Evolutionary conservation across 2,797 vertebrate species (phyloP).

Genomic region (Tangara arthus): DNA sequence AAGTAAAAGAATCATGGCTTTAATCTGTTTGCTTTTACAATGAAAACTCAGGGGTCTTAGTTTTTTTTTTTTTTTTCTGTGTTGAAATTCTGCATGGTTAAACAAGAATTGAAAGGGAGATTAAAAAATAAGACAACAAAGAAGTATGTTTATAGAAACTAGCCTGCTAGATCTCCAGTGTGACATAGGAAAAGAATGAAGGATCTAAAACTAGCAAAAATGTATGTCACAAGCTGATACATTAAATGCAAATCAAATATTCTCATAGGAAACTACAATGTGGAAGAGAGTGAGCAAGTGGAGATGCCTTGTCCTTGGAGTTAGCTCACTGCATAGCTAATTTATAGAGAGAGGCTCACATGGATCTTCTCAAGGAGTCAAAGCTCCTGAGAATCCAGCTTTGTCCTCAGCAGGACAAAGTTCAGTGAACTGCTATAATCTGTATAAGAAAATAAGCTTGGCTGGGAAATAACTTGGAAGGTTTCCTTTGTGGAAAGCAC

Average conservation of each 20-base stretch:
- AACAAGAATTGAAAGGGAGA: conserved; percentile 34
- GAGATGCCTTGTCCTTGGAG: background rate
- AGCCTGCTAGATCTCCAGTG: background rate
- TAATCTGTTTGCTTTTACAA: conserved; percentile 33
- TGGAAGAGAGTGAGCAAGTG: background rate
- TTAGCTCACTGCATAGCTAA: background rate
- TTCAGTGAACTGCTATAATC: conserved; percentile 62
- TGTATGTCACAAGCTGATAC: background rate
- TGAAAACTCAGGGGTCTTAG: background rate
- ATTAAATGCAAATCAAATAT: background rate
- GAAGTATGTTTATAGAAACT: background rate
- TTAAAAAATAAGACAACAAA: conserved; percentile 40
- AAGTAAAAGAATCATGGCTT: conserved; percentile 15
- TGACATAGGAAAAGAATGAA: background rate
- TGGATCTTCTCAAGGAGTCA: conserved; percentile 28
- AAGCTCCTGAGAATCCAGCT: conserved; percentile 28
- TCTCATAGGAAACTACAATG: background rate
- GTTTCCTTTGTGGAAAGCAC: conserved; percentile 40
- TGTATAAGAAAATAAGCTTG: conserved; percentile 55
- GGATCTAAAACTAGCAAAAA: background rate
- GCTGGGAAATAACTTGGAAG: conserved; percentile 55
- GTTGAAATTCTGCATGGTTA: conserved; percentile 36
- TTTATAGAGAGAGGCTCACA: background rate
- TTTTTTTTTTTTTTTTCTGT: background rate
- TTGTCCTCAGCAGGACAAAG: conserved; percentile 46